These are phyloP conservation scores for Drosophila pseudoananassae DNA, from an alignment of 1,140 invertebrate genomes.

Conservation along the genomic window DNA sequence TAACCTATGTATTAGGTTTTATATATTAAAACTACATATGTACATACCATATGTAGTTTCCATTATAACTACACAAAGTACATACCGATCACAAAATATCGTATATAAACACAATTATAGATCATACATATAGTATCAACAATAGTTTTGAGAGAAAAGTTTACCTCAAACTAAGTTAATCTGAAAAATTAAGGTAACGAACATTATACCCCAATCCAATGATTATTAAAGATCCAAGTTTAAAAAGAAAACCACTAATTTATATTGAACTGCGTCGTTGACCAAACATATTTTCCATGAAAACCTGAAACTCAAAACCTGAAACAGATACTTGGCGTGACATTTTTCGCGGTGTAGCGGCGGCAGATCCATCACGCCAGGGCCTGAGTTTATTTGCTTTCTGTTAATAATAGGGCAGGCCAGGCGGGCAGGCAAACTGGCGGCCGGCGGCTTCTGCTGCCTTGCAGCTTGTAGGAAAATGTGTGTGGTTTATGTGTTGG, in stretches of 20 bases:
- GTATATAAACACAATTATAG: no score
- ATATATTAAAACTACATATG: no score
- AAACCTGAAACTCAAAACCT: background rate
- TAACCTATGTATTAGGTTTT: no score
- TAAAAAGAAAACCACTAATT: background rate
- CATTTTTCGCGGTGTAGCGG: conserved; percentile 7
- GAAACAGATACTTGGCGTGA: background rate
- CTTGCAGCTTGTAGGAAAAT: conserved; percentile 49
- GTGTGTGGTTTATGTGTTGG: conserved; percentile 30
- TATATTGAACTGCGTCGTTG: background rate
- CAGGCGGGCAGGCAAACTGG: conserved; percentile 50
- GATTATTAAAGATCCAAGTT: background rate
- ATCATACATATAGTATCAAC: no score
- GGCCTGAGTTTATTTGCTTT: conserved; percentile 69
- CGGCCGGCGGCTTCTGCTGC: conserved; percentile 60
- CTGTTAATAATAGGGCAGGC: conserved; percentile 75
- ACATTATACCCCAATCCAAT: no score
- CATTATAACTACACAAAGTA: no score
- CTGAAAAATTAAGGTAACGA: no score
- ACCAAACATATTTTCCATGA: conserved; percentile 1
- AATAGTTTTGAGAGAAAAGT: no score
- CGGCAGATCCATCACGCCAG: conserved; percentile 45
- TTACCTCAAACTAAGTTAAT: no score
- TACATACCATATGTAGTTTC: no score
- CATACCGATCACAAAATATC: no score